A percentile compares a stretch with the other conserved stretches of the same genome.
Evolutionary conservation across 2,888 invertebrate genomes (phyloP).

Genomic region (Drosophila algonquin): DNA sequence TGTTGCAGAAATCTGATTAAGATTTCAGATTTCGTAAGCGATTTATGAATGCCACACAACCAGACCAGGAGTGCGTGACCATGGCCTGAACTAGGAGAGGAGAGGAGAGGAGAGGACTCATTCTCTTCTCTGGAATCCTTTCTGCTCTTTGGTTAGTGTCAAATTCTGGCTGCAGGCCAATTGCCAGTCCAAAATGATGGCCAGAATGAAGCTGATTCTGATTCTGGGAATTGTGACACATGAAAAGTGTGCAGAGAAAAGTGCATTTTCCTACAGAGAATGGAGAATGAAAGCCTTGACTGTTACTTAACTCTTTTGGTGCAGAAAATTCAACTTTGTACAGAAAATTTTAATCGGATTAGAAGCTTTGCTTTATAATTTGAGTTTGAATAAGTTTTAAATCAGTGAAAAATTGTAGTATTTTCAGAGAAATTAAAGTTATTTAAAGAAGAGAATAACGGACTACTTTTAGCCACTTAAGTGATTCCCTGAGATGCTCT

Average conservation of each 20-base stretch:
- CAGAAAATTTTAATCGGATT: not conserved
- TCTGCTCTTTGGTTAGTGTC: slow-evolving; percentile 15
- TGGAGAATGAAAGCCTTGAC: not conserved
- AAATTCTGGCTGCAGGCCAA: slow-evolving; percentile 27
- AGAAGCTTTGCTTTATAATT: not conserved
- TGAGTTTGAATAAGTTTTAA: not conserved
- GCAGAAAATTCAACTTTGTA: not conserved
- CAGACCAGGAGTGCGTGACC: slow-evolving; percentile 32
- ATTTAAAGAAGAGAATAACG: not conserved
- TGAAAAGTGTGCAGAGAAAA: slow-evolving; percentile 1
- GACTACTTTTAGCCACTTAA: not conserved
- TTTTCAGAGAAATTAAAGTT: not conserved
- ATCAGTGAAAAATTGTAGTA: not conserved
- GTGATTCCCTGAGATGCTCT: not conserved
- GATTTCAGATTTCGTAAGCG: slow-evolving; percentile 63
- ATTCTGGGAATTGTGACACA: slow-evolving; percentile 12
- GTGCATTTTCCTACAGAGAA: not conserved
- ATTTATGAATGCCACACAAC: slow-evolving; percentile 64
- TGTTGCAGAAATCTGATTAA: slow-evolving; percentile 69
- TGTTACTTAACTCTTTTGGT: not conserved
- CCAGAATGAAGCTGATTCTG: not conserved
- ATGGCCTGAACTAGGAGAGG: not conserved
- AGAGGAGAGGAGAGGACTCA: not conserved
- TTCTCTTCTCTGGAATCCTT: not conserved
- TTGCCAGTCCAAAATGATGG: slow-evolving; percentile 6